Conservation (phyloP, 2,797 vertebrate genomes). For the Macropus fuliginosus region DNA sequence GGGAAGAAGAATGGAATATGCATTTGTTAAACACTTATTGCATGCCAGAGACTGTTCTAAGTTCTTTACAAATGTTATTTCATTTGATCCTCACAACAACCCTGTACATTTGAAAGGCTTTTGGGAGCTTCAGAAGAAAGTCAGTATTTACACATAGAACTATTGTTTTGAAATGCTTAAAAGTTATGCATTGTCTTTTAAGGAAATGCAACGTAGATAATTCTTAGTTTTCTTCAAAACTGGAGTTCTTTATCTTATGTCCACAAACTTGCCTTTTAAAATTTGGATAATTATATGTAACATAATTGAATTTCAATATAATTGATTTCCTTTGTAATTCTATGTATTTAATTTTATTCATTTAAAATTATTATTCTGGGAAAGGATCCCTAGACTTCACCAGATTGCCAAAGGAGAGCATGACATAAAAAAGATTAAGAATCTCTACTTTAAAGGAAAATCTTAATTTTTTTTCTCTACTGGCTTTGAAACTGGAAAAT, state of each 20-base stretch:
- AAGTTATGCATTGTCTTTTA: conserved; percentile 34
- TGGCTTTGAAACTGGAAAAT: conserved; percentile 56
- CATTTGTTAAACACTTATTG: neutral
- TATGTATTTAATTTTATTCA: neutral
- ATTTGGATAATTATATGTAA: neutral
- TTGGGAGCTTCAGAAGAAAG: conserved; percentile 26
- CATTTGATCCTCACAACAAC: neutral
- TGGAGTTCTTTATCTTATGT: neutral
- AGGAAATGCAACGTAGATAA: conserved; percentile 61
- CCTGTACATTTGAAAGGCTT: neutral
- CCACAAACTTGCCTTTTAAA: neutral
- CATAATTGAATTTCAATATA: neutral
- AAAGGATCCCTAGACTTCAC: neutral
- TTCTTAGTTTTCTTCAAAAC: conserved; percentile 37
- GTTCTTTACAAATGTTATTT: neutral
- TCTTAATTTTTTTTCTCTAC: conserved; percentile 23
- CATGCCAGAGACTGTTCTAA: neutral
- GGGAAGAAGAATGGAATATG: neutral
- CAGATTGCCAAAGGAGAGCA: neutral
- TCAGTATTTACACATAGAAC: conserved; percentile 7
- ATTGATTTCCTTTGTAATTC: neutral
- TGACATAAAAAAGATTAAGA: neutral
- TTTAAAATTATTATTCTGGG: neutral
- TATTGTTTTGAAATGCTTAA: conserved; percentile 57
- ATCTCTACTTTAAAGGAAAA: conserved; percentile 46